Percentiles rank a stretch among this genome's conserved stretches.
These are phyloP conservation scores for Nycticorax nycticorax DNA, from an alignment of 2,113 vertebrate species.

Conservation along the genomic window DNA sequence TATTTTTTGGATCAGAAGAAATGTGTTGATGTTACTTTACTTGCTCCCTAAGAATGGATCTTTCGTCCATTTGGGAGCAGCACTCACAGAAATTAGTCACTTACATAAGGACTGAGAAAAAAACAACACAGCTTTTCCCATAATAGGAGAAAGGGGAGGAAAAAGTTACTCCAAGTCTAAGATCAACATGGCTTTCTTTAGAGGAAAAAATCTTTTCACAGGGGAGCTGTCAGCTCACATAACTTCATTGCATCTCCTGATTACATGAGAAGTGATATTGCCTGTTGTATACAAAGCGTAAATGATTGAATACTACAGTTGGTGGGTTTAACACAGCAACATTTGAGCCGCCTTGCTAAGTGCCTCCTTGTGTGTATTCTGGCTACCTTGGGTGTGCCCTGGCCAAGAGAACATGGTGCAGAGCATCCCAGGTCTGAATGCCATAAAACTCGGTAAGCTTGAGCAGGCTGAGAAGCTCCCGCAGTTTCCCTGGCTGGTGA, in stretches of 20 bases:
- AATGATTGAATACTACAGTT: neutral
- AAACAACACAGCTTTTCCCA: neutral
- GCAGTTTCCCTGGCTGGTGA: neutral
- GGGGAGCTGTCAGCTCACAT: neutral
- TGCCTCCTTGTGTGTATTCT: neutral
- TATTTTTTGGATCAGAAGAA: neutral
- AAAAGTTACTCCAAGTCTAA: slow-evolving; percentile 1
- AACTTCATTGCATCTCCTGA: neutral
- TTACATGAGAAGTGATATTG: neutral
- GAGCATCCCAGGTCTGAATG: neutral
- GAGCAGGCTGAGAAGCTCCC: neutral
- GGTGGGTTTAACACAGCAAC: neutral
- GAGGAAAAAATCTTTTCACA: neutral
- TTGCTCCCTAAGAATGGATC: neutral
- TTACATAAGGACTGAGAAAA: neutral
- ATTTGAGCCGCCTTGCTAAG: neutral
- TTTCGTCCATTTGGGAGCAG: neutral
- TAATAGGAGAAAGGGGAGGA: neutral
- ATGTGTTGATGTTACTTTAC: neutral
- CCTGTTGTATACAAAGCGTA: neutral
- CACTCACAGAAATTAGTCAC: neutral
- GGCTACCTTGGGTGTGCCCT: neutral
- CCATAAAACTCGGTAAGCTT: fast-evolving
- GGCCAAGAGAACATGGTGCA: neutral
- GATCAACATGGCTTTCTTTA: neutral